phyloP scores from a whole-genome alignment of 2,113 vertebrate species.

The Siphamia tubifer region DNA sequence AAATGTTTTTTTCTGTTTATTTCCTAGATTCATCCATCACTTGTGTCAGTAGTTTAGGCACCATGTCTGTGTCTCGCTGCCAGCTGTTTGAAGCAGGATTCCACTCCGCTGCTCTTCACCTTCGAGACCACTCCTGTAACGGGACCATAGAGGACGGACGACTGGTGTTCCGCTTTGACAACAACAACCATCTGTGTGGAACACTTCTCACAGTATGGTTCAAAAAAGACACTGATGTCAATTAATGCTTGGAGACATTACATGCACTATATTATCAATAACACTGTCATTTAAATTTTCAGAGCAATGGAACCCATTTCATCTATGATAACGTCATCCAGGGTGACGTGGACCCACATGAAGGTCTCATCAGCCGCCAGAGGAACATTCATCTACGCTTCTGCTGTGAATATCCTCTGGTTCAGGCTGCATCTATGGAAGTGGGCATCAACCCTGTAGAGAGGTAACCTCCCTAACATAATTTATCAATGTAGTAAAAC shows the following conservation, averaged over 20 bases:
- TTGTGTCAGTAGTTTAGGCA: constrained; percentile 55
- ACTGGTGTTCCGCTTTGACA: constrained; percentile 67
- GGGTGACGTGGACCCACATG: too few relatives aligned
- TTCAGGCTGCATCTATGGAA: constrained; percentile 36
- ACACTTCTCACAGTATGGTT: constrained; percentile 66
- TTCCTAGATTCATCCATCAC: constrained; percentile 52
- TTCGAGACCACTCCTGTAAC: constrained; percentile 61
- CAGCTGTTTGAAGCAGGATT: constrained; percentile 74
- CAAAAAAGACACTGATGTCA: too few relatives aligned
- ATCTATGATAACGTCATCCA: constrained; percentile 53
- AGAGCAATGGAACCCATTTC: constrained; percentile 64
- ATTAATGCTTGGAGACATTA: too few relatives aligned
- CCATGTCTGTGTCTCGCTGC: constrained; percentile 71
- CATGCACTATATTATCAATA: too few relatives aligned
- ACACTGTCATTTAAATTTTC: not conserved
- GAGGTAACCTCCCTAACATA: too few relatives aligned
- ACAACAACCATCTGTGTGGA: constrained; percentile 59
- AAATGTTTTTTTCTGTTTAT: too few relatives aligned
- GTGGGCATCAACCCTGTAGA: constrained; percentile 61
- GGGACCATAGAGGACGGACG: constrained; percentile 54
- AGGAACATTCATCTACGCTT: constrained; percentile 34
- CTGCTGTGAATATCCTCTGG: constrained; percentile 45
- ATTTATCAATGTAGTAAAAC: too few relatives aligned
- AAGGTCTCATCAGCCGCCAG: too few relatives aligned
- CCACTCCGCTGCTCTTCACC: constrained; percentile 43